phyloP scores from a whole-genome alignment of 2,113 vertebrate genomes.

The Ciconia boyciana region DNA sequence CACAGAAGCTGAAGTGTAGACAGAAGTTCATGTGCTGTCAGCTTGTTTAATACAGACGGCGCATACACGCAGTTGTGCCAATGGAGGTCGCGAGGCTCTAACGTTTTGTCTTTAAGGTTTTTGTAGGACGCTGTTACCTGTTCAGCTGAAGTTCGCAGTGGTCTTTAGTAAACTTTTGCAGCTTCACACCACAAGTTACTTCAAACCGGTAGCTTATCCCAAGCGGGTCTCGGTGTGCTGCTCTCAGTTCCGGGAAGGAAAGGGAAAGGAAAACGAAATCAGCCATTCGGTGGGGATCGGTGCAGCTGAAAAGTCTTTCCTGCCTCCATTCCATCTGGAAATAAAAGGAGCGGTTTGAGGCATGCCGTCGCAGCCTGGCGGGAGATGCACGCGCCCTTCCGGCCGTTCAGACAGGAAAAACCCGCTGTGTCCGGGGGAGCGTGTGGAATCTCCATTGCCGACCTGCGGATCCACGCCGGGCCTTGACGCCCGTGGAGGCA shows the following conservation, averaged over 20 bases:
- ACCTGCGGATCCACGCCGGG: not conserved
- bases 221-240: not conserved
- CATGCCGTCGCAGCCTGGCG: accelerated
- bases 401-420: not conserved
- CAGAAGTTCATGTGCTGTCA: accelerated
- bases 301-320: not conserved
- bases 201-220: not conserved
- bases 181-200: not conserved
- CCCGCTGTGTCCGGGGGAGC: not conserved
- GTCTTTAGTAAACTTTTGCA: not conserved
- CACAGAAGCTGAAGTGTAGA: not conserved
- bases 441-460: not conserved
- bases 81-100: accelerated
- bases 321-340: not conserved
- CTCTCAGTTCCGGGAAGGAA: not conserved
- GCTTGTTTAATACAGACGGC: not conserved
- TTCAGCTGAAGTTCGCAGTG: accelerated
- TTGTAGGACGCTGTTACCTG: not conserved
- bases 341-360: not conserved
- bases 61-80: accelerated
- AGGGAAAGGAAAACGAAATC: not conserved
- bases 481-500: not conserved
- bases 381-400: not conserved
- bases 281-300: not conserved
- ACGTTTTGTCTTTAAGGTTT: not conserved